Conservation (phyloP, 2,113 vertebrate genomes). For the Alces alces region DNA sequence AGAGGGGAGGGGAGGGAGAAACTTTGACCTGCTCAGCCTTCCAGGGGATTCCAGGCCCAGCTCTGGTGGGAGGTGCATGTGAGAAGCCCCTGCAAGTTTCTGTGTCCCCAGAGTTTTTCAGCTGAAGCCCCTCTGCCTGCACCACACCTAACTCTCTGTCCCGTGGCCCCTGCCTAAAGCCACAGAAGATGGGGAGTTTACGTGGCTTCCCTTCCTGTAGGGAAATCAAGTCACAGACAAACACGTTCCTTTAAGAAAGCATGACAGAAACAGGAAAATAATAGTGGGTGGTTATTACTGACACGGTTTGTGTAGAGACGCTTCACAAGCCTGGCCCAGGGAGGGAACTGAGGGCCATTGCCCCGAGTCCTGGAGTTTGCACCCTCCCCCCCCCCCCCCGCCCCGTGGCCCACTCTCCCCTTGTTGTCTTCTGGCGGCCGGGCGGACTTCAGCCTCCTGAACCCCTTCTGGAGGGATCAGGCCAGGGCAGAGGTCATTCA, state of each 20-base stretch:
- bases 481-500: not conserved
- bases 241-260: too few relatives aligned
- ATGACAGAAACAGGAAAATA: too few relatives aligned
- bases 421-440: too few relatives aligned
- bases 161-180: accelerated
- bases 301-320: not conserved
- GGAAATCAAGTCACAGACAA: not conserved
- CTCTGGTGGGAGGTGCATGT: not conserved
- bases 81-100: not conserved
- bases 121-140: too few relatives aligned
- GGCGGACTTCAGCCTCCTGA: not conserved
- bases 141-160: not conserved
- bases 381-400: not conserved
- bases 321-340: not conserved
- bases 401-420: too few relatives aligned
- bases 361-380: not conserved
- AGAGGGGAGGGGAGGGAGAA: not conserved
- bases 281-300: too few relatives aligned
- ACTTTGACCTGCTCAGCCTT: too few relatives aligned
- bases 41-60: too few relatives aligned
- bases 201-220: not conserved
- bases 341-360: not conserved
- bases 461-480: not conserved
- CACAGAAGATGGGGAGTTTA: not conserved
- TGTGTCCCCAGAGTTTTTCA: not conserved